Evolutionary conservation across 2,797 vertebrate species (phyloP).

Genomic region (Sternarchorhynchus goeldii): DNA sequence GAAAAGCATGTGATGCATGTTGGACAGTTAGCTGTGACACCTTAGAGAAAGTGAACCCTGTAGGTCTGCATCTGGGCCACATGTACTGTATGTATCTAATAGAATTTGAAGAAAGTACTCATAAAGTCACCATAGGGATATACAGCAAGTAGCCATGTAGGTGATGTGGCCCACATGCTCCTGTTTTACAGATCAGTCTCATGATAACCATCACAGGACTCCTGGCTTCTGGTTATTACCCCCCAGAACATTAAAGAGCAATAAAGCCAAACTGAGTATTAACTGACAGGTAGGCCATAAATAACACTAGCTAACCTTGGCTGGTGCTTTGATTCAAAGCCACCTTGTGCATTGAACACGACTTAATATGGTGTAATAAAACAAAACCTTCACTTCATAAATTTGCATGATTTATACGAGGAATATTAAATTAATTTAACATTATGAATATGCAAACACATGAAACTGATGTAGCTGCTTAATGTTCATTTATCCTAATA

Average conservation of each 20-base stretch:
- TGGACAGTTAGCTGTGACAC: neutral
- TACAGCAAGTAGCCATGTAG: conserved; percentile 1
- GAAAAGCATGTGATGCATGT: neutral
- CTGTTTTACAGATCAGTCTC: conserved; percentile 42
- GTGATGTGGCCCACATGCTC: conserved; percentile 21
- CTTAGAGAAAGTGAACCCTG: neutral
- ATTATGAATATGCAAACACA: conserved; percentile 75
- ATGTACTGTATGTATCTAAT: neutral
- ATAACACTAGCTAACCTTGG: conserved; percentile 61
- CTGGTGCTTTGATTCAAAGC: conserved; percentile 62
- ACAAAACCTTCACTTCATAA: conserved; percentile 74
- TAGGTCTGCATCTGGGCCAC: neutral
- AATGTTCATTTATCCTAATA: conserved; percentile 65
- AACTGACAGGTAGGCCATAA: conserved; percentile 70
- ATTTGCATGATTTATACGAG: conserved; percentile 73
- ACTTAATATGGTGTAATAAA: conserved; percentile 75
- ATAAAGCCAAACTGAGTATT: conserved; percentile 55
- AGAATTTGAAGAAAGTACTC: neutral
- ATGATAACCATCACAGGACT: conserved; percentile 47
- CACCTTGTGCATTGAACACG: conserved; percentile 72
- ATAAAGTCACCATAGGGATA: neutral
- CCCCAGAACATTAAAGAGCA: conserved; percentile 56
- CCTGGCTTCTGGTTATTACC: conserved; percentile 46
- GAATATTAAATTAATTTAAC: conserved; percentile 62
- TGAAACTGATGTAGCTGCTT: conserved; percentile 60